Evolutionary conservation across 2,888 invertebrate species (phyloP).

Genomic region (Chrysolina americana): DNA sequence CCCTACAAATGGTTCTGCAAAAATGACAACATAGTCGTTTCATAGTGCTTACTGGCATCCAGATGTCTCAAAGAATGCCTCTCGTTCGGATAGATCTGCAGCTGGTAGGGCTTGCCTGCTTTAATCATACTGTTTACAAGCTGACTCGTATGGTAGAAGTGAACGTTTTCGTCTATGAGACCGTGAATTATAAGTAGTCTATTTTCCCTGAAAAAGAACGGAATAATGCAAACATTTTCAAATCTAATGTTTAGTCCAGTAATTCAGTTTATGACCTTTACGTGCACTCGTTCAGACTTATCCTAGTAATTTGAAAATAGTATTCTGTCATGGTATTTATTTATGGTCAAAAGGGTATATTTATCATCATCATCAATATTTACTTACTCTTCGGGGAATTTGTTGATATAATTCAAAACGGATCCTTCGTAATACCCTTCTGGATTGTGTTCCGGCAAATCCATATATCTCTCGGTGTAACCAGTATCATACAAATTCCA

Average conservation of each 20-base stretch:
- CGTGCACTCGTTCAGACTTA: neutral
- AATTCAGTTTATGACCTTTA: too few species aligned
- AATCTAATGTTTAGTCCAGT: neutral
- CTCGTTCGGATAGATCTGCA: constrained; percentile 97
- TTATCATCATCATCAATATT: constrained; percentile 3
- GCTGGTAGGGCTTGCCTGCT: constrained; percentile 95
- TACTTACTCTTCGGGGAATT: constrained; percentile 92
- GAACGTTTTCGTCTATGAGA: constrained; percentile 98
- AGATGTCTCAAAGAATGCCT: constrained; percentile 94
- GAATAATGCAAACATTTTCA: constrained; percentile 1
- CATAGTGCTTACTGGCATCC: constrained; percentile 97
- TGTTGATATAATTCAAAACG: constrained; percentile 86
- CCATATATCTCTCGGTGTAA: constrained; percentile 99
- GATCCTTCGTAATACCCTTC: constrained; percentile 88
- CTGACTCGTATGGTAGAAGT: constrained; percentile 96
- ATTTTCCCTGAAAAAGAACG: constrained; percentile 77
- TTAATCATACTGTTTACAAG: constrained; percentile 91
- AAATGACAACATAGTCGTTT: constrained; percentile 93
- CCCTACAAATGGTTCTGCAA: constrained; percentile 84
- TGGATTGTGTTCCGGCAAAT: constrained; percentile 82
- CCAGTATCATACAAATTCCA: constrained; percentile 99
- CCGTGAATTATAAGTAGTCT: constrained; percentile 96
- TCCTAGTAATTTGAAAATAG: neutral
- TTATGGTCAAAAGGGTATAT: too few species aligned
- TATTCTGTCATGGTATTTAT: neutral